These are phyloP conservation scores for Cerceris ruficornis DNA, from an alignment of 2,888 invertebrate species.

Conservation along the genomic window DNA sequence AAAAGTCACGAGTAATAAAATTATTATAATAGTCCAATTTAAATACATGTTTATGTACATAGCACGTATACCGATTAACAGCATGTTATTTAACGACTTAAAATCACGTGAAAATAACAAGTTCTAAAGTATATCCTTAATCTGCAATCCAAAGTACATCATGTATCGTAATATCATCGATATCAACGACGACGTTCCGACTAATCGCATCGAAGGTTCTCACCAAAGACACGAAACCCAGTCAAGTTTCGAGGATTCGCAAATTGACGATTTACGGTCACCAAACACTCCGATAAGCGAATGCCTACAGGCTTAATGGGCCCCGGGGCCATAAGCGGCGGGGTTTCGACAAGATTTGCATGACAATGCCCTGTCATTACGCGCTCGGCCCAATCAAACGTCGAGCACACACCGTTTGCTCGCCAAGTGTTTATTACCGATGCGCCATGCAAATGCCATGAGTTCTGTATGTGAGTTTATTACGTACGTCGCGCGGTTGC, in stretches of 20 bases:
- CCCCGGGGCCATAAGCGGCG: slow-evolving; percentile 69
- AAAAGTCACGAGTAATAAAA: too few relatives aligned
- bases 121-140: too few relatives aligned
- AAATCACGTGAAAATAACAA: too few relatives aligned
- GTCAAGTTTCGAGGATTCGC: slow-evolving; percentile 59
- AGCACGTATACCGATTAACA: too few relatives aligned
- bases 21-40: too few relatives aligned
- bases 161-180: too few relatives aligned
- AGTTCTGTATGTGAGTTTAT: slow-evolving; percentile 35
- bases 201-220: slow-evolving; percentile 19
- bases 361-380: slow-evolving; percentile 80
- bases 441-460: slow-evolving; percentile 63
- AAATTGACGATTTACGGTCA: slow-evolving; percentile 68
- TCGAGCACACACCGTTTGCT: slow-evolving; percentile 76
- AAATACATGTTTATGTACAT: too few relatives aligned
- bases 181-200: too few relatives aligned
- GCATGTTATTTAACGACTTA: too few relatives aligned
- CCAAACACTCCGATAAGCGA: slow-evolving; percentile 67
- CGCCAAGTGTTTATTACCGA: slow-evolving; percentile 75
- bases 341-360: slow-evolving; percentile 76
- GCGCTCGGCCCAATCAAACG: slow-evolving; percentile 78
- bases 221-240: slow-evolving; percentile 34
- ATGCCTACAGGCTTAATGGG: slow-evolving; percentile 69
- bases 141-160: too few relatives aligned
- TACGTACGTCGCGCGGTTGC: slow-evolving; percentile 40